A percentile compares a stretch with the other conserved stretches of the same genome.
Conservation (phyloP, 2,113 vertebrate species). For the Clarias gariepinus region DNA sequence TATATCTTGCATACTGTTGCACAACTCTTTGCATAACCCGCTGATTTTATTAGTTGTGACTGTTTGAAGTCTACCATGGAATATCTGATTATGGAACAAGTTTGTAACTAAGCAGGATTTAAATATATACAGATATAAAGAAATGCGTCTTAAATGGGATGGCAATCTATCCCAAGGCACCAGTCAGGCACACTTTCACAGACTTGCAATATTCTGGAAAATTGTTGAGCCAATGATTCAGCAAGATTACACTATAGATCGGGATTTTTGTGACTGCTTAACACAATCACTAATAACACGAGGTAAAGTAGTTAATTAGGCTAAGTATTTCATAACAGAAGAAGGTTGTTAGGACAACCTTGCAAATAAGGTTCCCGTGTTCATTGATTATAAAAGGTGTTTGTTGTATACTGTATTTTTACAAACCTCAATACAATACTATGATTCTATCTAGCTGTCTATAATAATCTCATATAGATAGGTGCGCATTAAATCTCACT, state of each 20-base stretch:
- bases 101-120: neutral
- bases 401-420: neutral
- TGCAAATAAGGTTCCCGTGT: neutral
- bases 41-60: neutral
- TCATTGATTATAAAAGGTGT: neutral
- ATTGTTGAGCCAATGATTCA: neutral
- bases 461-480: neutral
- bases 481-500: neutral
- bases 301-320: neutral
- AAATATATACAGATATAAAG: neutral
- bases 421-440: neutral
- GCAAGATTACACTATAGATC: neutral
- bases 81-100: neutral
- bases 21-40: neutral
- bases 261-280: neutral
- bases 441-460: neutral
- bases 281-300: neutral
- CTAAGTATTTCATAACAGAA: neutral
- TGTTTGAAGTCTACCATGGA: neutral
- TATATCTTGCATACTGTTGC: neutral
- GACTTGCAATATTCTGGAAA: slow-evolving; percentile 11
- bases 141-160: neutral
- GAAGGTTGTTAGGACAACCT: neutral
- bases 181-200: neutral
- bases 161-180: neutral